phyloP scores from a whole-genome alignment of 2,113 vertebrate species.

The Gallinago jamesoni region DNA sequence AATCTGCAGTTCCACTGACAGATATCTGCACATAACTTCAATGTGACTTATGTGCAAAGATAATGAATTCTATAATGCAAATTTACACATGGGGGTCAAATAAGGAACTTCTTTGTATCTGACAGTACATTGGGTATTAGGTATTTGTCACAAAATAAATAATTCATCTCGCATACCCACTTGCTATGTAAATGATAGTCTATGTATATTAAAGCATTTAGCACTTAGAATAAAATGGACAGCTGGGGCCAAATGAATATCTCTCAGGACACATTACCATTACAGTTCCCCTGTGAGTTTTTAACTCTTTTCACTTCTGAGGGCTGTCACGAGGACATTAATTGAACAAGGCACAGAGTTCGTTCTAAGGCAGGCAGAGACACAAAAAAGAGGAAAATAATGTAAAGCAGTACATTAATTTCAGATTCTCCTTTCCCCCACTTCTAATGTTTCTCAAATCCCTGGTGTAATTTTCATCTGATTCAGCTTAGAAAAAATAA shows the following conservation, averaged over 20 bases:
- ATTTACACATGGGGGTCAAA: slow-evolving; percentile 77
- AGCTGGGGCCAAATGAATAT: slow-evolving; percentile 78
- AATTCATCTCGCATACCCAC: slow-evolving; percentile 75
- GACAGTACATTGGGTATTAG: slow-evolving; percentile 69
- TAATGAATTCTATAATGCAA: slow-evolving; percentile 77
- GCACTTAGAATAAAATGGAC: slow-evolving; percentile 79
- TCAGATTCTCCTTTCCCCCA: background rate
- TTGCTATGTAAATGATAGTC: slow-evolving; percentile 83
- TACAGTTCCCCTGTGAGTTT: slow-evolving; percentile 66
- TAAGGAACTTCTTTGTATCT: slow-evolving; percentile 74
- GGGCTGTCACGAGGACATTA: slow-evolving; percentile 59
- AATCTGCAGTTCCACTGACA: slow-evolving; percentile 50
- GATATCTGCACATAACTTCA: slow-evolving; percentile 65
- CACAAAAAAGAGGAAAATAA: slow-evolving; percentile 28
- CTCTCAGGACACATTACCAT: slow-evolving; percentile 73
- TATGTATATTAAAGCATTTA: slow-evolving; percentile 81
- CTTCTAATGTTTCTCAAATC: background rate
- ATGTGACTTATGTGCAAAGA: slow-evolving; percentile 74
- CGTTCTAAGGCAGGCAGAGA: background rate
- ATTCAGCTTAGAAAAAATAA: slow-evolving; percentile 4
- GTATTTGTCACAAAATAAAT: slow-evolving; percentile 80
- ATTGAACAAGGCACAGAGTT: slow-evolving; percentile 52
- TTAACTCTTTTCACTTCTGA: slow-evolving; percentile 73
- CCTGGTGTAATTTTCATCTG: background rate
- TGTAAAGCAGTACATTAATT: background rate